Base-by-base conservation (phyloP, 1,140 invertebrate genomes). In the Magallana angulata region DNA sequence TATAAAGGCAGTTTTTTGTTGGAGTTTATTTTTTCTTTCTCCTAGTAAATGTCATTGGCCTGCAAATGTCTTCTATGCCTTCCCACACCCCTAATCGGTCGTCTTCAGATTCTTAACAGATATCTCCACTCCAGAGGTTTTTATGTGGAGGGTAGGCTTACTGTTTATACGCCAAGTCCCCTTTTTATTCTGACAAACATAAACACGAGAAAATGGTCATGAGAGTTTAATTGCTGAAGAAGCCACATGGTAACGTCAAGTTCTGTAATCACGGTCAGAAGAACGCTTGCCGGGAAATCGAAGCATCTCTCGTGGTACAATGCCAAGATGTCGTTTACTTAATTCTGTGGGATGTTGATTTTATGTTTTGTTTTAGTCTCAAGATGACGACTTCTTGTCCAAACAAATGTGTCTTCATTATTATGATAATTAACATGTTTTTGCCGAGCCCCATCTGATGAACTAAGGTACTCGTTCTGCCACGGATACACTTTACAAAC, bases 291-390 rank as follows among this genome's bases (percentile, higher is more conserved):
- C 24, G 24, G 18, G 24, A 76, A 76, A 76, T 76, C 36, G 68
- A 18, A 76, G 68, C 68, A 76, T 24, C 14, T 12, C 68, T 76
- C 12, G 18, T 76, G 68, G 68, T 76, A 76, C 68, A 76, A 76
- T 76, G 68, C 68, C 68, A 76, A 76, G 24, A 76, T 76, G 68
- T 76, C 68, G 68, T 76, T 76, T 76, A 76, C 68, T 76, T 76
- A 76, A 76, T 76, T 76, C 68, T 30, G 68, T 36, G 36, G 36
- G 68, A 76, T 76, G 68, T 76, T 76, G 68, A 76, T 76, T 76
- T 76, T 76, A 30, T 76, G 68, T 76, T 76, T 76, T 76, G 68
- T 76, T 76, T 76, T 76, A 76, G 68, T 76, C 68, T 76, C 24
- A 30, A 12, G 36, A 76, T 76, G 68, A 76, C 30, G 30, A 76